Base-by-base conservation (phyloP, 2,888 invertebrate species). In the Pherbina coryleti region DNA sequence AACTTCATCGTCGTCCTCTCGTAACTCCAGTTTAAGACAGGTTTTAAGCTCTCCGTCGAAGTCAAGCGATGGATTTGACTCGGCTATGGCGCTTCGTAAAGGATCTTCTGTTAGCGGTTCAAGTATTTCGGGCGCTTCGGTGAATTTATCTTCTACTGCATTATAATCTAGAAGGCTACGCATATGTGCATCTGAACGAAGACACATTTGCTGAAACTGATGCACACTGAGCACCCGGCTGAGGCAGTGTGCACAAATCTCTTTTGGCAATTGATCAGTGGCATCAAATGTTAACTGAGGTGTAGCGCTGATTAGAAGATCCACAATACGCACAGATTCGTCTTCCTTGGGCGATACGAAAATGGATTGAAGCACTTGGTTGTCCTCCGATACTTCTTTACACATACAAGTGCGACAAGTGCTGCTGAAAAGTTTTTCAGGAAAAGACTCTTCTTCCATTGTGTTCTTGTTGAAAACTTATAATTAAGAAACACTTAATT, bases 181-280 rank as follows among this genome's bases (percentile, higher is more conserved):
- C 64, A 78, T 53, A 14, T 78, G 67, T 9, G 28, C 49, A 31
- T 80, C 75, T 7, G 80, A 78, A 72, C 86, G 86, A 82, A 91
- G 89, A 80, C 91, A 91, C 84, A 90, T 89, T 78, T 87, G 82
- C 82, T 91, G 91, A 81, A 91, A 91, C 55, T 88, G 84, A 83
- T 92, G 92, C 7, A 91, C 88, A 19, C 90, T 87, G 78, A 92
- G 88, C 19, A 92, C 89, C 66, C 90, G 88, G 75, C 89, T 89
- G 0, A 91, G 89, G 84, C 93, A 94, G 17, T 89, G 87, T 79
- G 88, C 83, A 83, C 93, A 94, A 69, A 93, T 89, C 75, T 90
- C 90, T 83, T 93, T 92, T 0, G 93, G 93, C 75, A 93, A 85
- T 55, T 92, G 92, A 88, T 93, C 93, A 57, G 91, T 91, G 22